Conservation (phyloP, 2,888 invertebrate genomes). For the Theodoxus fluviatilis region DNA sequence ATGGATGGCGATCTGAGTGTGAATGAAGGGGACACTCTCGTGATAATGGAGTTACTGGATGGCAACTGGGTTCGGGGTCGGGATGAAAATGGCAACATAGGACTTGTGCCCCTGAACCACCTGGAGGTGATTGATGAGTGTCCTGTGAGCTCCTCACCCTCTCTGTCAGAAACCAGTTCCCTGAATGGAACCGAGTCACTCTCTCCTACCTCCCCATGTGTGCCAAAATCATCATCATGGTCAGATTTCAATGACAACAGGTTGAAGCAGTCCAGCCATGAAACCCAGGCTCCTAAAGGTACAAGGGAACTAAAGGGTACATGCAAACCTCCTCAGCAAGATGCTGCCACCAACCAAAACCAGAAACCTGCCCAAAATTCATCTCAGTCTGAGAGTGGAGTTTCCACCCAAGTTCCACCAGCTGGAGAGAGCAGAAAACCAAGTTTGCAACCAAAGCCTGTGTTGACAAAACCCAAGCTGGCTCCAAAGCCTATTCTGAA, state of each 20-base stretch:
- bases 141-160: too few relatives aligned
- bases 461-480: slow-evolving; percentile 38
- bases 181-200: too few relatives aligned
- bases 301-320: too few relatives aligned
- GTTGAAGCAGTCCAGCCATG: too few relatives aligned
- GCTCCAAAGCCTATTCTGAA: slow-evolving; percentile 49
- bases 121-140: slow-evolving; percentile 53
- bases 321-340: too few relatives aligned
- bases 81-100: slow-evolving; percentile 60
- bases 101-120: slow-evolving; percentile 63
- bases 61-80: slow-evolving; percentile 64
- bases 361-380: background rate
- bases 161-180: too few relatives aligned
- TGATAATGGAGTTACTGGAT: slow-evolving; percentile 59
- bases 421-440: slow-evolving; percentile 23
- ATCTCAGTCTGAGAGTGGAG: background rate
- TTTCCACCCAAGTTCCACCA: background rate
- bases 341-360: too few relatives aligned
- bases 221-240: too few relatives aligned
- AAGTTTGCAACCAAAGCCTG: slow-evolving; percentile 26
- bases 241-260: too few relatives aligned
- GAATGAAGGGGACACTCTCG: slow-evolving; percentile 65
- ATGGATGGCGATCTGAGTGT: slow-evolving; percentile 60
- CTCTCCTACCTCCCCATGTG: too few relatives aligned
- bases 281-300: too few relatives aligned